Evolutionary conservation across 2,797 vertebrate genomes (phyloP).

Genomic region (Takifugu rubripes): DNA sequence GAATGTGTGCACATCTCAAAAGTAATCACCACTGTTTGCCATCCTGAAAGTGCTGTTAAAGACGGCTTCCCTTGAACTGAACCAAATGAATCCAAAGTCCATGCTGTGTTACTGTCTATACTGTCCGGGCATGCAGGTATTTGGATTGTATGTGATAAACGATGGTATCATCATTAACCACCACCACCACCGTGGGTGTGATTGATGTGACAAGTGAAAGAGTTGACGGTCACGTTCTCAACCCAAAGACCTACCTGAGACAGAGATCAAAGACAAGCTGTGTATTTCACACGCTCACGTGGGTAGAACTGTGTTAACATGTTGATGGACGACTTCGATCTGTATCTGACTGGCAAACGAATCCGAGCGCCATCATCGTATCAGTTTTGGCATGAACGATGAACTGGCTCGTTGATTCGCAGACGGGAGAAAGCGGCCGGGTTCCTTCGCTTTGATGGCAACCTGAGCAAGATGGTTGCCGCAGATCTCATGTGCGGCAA

Average conservation of each 20-base stretch:
- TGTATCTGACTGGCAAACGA: slow-evolving; percentile 59
- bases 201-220: slow-evolving; percentile 49
- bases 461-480: slow-evolving; percentile 45
- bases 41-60: slow-evolving; percentile 3
- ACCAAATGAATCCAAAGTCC: slow-evolving; percentile 20
- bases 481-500: slow-evolving; percentile 46
- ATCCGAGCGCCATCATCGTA: slow-evolving; percentile 60
- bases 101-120: slow-evolving; percentile 32
- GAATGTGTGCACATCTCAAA: too few species aligned
- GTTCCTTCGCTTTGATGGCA: slow-evolving; percentile 60
- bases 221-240: slow-evolving; percentile 13
- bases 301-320: slow-evolving; percentile 45
- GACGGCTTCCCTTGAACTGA: slow-evolving; percentile 36
- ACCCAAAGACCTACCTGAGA: slow-evolving; percentile 35
- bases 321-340: slow-evolving; percentile 48
- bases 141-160: slow-evolving; percentile 38
- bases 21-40: too few species aligned
- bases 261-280: slow-evolving; percentile 28
- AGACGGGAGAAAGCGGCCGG: slow-evolving; percentile 47
- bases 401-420: slow-evolving; percentile 44
- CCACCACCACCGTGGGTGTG: slow-evolving; percentile 52
- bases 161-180: slow-evolving; percentile 27
- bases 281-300: slow-evolving; percentile 27
- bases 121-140: slow-evolving; percentile 57
- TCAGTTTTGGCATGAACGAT: slow-evolving; percentile 61